Conservation (phyloP, 2,888 invertebrate genomes). For the Sinhomidia bicolor region DNA sequence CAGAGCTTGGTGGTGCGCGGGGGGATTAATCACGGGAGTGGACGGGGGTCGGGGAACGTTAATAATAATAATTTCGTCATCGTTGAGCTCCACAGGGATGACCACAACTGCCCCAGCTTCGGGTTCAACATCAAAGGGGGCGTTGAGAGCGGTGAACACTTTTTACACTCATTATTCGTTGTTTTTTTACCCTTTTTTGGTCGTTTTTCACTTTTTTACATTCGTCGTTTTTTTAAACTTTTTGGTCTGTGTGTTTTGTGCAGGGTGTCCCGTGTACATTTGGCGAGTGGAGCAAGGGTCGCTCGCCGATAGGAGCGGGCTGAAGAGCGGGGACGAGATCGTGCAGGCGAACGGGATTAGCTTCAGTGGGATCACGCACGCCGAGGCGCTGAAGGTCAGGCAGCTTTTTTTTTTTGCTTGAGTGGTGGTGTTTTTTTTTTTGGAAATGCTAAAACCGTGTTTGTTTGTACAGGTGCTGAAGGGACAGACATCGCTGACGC, state of each 20-base stretch:
- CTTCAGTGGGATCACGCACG: constrained; percentile 85
- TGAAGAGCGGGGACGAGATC: constrained; percentile 96
- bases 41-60: background rate
- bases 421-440: too few species aligned
- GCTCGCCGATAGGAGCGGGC: constrained; percentile 93
- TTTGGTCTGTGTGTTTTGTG: background rate
- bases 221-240: background rate
- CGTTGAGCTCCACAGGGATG: constrained; percentile 63
- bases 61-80: constrained; percentile 55
- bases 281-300: constrained; percentile 95
- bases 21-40: background rate
- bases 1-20: too few species aligned
- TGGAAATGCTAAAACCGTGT: background rate
- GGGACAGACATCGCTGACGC: constrained; percentile 50
- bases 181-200: too few species aligned
- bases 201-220: too few species aligned
- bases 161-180: too few species aligned
- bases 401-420: too few species aligned
- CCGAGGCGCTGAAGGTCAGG: constrained; percentile 64
- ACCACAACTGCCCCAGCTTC: constrained; percentile 66
- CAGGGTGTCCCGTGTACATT: constrained; percentile 87
- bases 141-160: constrained; percentile 76
- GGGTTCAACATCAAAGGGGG: constrained; percentile 80
- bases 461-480: constrained; percentile 52
- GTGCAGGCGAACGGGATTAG: constrained; percentile 97